These are phyloP conservation scores for Platysteira castanea DNA, from an alignment of 2,113 vertebrate species.

Conservation along the genomic window DNA sequence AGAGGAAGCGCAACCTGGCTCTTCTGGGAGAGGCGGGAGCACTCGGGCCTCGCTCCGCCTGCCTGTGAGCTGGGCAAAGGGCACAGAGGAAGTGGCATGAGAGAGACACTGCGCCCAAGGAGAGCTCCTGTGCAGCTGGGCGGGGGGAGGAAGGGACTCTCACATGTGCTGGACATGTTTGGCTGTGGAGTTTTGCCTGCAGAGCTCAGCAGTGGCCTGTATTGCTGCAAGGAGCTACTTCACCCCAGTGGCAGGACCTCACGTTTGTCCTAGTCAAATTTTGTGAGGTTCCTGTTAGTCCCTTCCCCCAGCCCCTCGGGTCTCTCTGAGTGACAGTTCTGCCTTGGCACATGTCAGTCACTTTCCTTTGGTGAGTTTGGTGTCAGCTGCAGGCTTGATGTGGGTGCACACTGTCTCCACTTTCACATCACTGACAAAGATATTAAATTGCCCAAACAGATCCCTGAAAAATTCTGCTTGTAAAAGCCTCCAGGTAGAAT, in stretches of 20 bases:
- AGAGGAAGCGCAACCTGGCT: neutral
- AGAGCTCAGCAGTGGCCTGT: neutral
- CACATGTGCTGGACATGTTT: fast-evolving
- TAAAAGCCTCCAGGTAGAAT: neutral
- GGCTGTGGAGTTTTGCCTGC: neutral
- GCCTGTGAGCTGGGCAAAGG: neutral
- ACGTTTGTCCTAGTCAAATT: neutral
- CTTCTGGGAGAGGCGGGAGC: neutral
- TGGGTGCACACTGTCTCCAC: neutral
- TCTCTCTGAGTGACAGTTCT: neutral
- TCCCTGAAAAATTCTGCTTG: neutral
- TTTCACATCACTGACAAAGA: neutral
- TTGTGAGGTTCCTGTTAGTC: neutral
- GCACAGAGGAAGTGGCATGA: fast-evolving
- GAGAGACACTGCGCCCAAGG: neutral
- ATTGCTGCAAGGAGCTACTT: neutral
- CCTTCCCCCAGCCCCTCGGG: neutral
- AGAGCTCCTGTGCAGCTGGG: neutral
- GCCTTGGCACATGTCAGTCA: fast-evolving
- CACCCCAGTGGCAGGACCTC: neutral
- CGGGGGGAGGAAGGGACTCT: neutral
- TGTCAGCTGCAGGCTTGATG: neutral
- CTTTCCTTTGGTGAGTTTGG: neutral
- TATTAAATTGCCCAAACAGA: neutral
- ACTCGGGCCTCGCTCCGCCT: fast-evolving